phyloP scores from a whole-genome alignment of 2,113 vertebrate genomes.

The Myotis brandtii region DNA sequence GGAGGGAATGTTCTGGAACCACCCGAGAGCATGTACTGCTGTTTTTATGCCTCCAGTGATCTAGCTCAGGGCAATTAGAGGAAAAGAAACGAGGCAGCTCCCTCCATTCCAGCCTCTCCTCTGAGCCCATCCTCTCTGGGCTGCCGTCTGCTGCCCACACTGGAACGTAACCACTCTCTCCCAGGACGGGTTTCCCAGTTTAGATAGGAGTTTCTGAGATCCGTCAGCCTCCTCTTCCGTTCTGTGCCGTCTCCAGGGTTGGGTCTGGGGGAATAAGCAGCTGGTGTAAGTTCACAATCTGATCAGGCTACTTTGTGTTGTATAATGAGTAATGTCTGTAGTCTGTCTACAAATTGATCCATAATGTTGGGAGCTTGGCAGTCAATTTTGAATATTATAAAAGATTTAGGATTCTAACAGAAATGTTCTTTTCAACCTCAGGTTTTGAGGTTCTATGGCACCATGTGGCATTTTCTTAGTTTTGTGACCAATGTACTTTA shows the following conservation, averaged over 20 bases:
- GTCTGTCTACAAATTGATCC: constrained; percentile 2
- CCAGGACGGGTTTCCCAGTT: neutral
- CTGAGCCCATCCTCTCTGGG: neutral
- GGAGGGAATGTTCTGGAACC: neutral
- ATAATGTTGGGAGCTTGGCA: neutral
- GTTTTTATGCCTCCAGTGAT: neutral
- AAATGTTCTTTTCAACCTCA: constrained; percentile 27
- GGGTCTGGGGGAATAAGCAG: neutral
- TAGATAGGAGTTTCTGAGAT: neutral
- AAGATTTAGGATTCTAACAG: neutral
- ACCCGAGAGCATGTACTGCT: neutral
- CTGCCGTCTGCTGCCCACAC: neutral
- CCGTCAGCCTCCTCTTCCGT: neutral
- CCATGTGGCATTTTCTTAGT: constrained; percentile 34
- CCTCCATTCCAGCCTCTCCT: neutral
- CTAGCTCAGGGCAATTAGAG: neutral
- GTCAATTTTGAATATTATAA: constrained; percentile 3
- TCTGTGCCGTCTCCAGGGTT: neutral
- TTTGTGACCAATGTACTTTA: constrained; percentile 42
- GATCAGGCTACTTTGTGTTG: neutral
- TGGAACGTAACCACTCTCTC: neutral
- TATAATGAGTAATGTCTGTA: neutral
- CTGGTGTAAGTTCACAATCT: neutral
- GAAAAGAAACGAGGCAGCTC: neutral
- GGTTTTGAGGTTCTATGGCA: constrained; percentile 10